A percentile compares a stretch with the other conserved stretches of the same genome.
These are phyloP conservation scores for Sardinella longiceps DNA, from an alignment of 2,797 vertebrate genomes.

Conservation along the genomic window DNA sequence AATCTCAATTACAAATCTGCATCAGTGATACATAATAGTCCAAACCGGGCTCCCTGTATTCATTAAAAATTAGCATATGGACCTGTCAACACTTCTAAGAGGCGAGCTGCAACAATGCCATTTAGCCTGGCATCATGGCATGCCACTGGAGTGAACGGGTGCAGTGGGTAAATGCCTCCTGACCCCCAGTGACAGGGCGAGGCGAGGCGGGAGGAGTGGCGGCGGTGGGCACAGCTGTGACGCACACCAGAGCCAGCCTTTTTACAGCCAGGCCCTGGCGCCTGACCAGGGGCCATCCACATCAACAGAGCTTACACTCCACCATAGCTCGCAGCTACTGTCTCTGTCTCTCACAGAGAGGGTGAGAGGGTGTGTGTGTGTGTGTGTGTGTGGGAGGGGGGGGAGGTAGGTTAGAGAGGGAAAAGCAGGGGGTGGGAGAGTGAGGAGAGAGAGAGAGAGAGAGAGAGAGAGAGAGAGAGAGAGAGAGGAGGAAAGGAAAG, in stretches of 20 bases:
- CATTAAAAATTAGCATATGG: conserved; percentile 94
- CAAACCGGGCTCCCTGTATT: conserved; percentile 57
- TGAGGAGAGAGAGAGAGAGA: conserved; percentile 33
- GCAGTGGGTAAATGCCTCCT: conserved; percentile 86
- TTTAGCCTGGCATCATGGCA: conserved; percentile 95
- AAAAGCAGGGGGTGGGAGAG: conserved; percentile 19
- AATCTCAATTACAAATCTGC: conserved; percentile 83
- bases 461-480: conserved; percentile 5
- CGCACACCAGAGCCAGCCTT: conserved; percentile 75
- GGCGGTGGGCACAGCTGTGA: conserved; percentile 70
- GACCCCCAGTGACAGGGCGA: conserved; percentile 78
- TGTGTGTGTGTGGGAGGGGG: not conserved
- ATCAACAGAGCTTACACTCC: conserved; percentile 76
- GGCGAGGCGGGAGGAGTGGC: conserved; percentile 79
- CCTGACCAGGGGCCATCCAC: conserved; percentile 74
- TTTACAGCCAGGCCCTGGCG: conserved; percentile 74
- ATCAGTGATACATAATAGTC: conserved; percentile 81
- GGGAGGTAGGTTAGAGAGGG: conserved; percentile 28
- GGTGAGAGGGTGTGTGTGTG: not conserved
- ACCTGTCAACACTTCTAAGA: conserved; percentile 98
- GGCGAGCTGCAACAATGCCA: conserved; percentile 95
- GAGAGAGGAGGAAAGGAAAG: conserved; percentile 43
- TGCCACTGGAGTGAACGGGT: conserved; percentile 90
- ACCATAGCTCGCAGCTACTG: conserved; percentile 69
- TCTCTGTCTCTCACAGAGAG: conserved; percentile 33